Evolutionary conservation across 1,140 invertebrate species (phyloP).

Genomic region (Caerostris extrusa): DNA sequence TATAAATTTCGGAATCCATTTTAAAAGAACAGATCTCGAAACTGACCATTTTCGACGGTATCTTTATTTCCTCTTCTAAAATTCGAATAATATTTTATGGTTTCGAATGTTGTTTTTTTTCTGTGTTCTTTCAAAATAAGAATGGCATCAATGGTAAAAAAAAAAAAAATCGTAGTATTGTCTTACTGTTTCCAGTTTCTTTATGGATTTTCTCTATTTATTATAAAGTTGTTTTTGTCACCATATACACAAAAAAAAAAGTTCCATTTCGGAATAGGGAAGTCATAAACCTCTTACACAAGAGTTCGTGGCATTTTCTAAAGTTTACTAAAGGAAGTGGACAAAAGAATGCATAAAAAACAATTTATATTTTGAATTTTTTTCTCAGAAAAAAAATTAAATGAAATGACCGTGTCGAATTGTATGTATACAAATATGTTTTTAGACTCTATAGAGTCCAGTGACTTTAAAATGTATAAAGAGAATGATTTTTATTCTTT

Average conservation of each 20-base stretch:
- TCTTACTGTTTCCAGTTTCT: background rate
- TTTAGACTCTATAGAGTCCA: background rate
- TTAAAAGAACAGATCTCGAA: background rate
- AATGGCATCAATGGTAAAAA: background rate
- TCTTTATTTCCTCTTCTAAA: background rate
- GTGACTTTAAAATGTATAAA: background rate
- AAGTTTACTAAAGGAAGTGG: background rate
- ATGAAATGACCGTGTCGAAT: constrained; percentile 5
- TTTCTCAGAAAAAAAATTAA: background rate
- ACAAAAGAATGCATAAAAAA: background rate
- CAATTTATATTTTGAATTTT: background rate
- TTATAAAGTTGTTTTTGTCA: background rate
- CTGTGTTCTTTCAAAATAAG: background rate
- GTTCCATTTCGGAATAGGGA: background rate
- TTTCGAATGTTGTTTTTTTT: background rate
- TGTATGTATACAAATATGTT: background rate
- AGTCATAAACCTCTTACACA: background rate
- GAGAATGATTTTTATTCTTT: background rate
- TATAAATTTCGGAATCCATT: background rate
- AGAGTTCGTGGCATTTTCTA: background rate
- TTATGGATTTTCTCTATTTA: background rate
- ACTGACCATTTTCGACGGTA: background rate
- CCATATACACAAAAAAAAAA: background rate
- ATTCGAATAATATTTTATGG: background rate
- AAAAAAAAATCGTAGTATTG: background rate